Conservation (phyloP, 2,113 vertebrate species). For the Dolichotis patagonum region DNA sequence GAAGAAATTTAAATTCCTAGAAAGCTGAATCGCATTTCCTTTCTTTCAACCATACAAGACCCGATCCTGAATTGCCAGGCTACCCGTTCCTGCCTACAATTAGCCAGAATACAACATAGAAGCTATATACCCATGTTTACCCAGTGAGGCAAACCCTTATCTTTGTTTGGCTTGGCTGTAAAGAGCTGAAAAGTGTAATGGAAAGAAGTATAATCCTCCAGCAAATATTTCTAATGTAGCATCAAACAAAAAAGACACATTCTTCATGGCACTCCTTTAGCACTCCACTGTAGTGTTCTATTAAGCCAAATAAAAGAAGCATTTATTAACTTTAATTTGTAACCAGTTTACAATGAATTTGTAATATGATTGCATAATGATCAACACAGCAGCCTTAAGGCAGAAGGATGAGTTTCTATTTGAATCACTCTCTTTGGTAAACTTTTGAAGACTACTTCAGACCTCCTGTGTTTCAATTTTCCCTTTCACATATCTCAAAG, state of each 20-base stretch:
- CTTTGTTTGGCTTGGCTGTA: slow-evolving; percentile 79
- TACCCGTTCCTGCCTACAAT: background rate
- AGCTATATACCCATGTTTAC: slow-evolving; percentile 31
- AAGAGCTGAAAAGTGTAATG: slow-evolving; percentile 71
- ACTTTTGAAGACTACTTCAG: slow-evolving; percentile 7
- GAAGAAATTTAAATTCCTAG: slow-evolving; percentile 73
- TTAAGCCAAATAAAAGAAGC: slow-evolving; percentile 54
- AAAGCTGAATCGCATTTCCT: slow-evolving; percentile 49
- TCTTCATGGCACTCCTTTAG: slow-evolving; percentile 53
- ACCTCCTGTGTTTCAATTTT: background rate
- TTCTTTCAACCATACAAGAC: slow-evolving; percentile 21
- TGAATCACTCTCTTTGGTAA: background rate
- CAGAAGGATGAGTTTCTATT: background rate
- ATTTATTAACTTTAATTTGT: slow-evolving; percentile 67
- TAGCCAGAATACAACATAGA: slow-evolving; percentile 45
- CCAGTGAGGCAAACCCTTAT: slow-evolving; percentile 71
- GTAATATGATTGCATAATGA: slow-evolving; percentile 11
- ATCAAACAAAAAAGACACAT: slow-evolving; percentile 67
- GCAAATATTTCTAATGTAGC: slow-evolving; percentile 70
- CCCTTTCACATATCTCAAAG: background rate
- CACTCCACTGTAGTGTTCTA: slow-evolving; percentile 34
- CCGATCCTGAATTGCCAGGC: slow-evolving; percentile 24
- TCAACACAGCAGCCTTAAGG: background rate
- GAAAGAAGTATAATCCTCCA: slow-evolving; percentile 74
- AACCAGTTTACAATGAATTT: slow-evolving; percentile 34